These are phyloP conservation scores for Atherinomorus stipes DNA, from an alignment of 2,113 vertebrate genomes.

Conservation along the genomic window DNA sequence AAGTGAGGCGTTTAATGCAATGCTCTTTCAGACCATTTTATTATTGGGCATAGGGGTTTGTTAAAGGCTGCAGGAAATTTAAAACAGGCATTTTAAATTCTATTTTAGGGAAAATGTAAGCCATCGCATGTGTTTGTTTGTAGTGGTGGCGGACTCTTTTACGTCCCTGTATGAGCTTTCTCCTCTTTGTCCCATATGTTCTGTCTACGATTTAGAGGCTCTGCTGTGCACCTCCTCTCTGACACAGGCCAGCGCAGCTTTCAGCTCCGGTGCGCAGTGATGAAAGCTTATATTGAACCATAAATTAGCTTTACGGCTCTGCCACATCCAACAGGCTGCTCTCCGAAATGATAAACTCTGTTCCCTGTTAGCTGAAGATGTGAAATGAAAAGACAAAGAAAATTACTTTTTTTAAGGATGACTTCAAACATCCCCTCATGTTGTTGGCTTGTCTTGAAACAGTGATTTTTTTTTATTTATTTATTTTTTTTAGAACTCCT, in stretches of 20 bases:
- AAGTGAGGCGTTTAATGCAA: slow-evolving; percentile 44
- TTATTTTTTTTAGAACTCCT: background rate
- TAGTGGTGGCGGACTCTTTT: background rate
- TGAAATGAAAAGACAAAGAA: slow-evolving; percentile 17
- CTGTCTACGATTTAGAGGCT: slow-evolving; percentile 41
- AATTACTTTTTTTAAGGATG: background rate
- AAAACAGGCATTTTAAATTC: background rate
- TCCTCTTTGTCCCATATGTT: slow-evolving; percentile 24
- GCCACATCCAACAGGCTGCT: slow-evolving; percentile 63
- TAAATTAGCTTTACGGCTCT: slow-evolving; percentile 74
- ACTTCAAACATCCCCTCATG: background rate
- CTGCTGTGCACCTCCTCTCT: slow-evolving; percentile 53
- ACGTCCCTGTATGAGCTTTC: background rate
- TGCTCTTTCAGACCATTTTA: slow-evolving; percentile 28
- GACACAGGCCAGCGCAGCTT: slow-evolving; percentile 57
- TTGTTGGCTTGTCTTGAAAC: slow-evolving; percentile 6
- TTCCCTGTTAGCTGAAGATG: slow-evolving; percentile 39
- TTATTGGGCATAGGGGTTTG: slow-evolving; percentile 19
- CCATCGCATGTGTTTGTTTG: slow-evolving; percentile 20
- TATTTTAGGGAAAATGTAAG: background rate
- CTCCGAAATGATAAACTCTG: slow-evolving; percentile 60
- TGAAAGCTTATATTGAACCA: slow-evolving; percentile 79
- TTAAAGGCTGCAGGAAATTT: background rate
- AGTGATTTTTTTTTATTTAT: background rate
- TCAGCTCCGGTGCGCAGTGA: slow-evolving; percentile 57